These are phyloP conservation scores for Heliconius eleuchia DNA, from an alignment of 1,140 invertebrate genomes.

Conservation along the genomic window DNA sequence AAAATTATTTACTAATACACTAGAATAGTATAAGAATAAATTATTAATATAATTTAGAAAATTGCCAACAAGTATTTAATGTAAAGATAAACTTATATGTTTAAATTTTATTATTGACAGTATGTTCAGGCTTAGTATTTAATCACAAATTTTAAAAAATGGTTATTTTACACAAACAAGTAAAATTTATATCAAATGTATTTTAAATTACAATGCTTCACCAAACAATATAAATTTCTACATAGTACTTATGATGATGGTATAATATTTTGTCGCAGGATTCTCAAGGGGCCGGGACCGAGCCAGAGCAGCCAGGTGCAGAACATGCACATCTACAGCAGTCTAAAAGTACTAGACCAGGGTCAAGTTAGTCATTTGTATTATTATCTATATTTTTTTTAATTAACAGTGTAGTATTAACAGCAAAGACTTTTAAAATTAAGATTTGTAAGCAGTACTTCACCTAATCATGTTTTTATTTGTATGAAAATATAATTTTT, in stretches of 20 bases:
- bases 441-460: no score
- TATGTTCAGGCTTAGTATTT: neutral
- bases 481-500: no score
- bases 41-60: slow-evolving; percentile 5
- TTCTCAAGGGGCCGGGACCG: slow-evolving; percentile 65
- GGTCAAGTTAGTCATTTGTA: slow-evolving; percentile 41
- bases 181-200: neutral
- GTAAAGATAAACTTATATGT: neutral
- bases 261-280: slow-evolving; percentile 61
- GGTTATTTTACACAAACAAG: neutral
- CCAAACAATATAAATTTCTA: neutral
- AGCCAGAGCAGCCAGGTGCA: slow-evolving; percentile 64
- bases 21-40: neutral
- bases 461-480: no score
- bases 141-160: neutral
- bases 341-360: slow-evolving; percentile 34
- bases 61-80: neutral
- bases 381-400: neutral
- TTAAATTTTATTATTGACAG: neutral
- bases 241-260: neutral
- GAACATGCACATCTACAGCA: slow-evolving; percentile 37
- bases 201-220: neutral
- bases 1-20: neutral
- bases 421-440: no score
- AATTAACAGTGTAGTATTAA: no score